Evolutionary conservation across 2,888 invertebrate species (phyloP), one percentile per base, ranked within the genome.

Genomic region (Nomada fabriciana): DNA sequence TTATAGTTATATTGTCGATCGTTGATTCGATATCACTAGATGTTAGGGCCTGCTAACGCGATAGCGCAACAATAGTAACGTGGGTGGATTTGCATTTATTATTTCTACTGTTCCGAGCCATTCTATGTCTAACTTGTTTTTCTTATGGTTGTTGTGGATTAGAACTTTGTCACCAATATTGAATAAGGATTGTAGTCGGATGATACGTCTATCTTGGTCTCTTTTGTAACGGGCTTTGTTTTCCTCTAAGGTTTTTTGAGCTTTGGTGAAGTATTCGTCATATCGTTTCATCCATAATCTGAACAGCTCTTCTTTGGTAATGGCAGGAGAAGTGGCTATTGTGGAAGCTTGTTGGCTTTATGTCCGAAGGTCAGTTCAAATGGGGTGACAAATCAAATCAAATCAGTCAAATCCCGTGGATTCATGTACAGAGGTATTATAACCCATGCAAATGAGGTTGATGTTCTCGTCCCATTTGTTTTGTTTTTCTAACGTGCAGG

Each of bases 381-480:
- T 13, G 43, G 13, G 1, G 43, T 43, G 43, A n/a, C n/a, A n/a
- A n/a, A n/a, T n/a, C n/a, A n/a, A n/a, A n/a, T n/a, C n/a, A n/a
- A n/a, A n/a, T n/a, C n/a, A n/a, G n/a, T n/a, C n/a, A n/a, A 11
- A 5, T 11, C 43, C 43, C 0, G 43, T 43, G 10, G 43, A 0
- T 43, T 43, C 13, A 43, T 43, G 43, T 13, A 43, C 23, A 5
- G 68, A n/a, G 20, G 68, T 68, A 10, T 68, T 57, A 15, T 20
- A 68, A 1, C 68, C 57, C 55, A 68, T 57, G 15, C 55, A 36
- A 18, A 68, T 23, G 23, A 63, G 57, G 13, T 55, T 15, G 2
- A 68, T 5, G 23, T 65, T 57, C 20, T 68, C 68, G 18, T 68
- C 43, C 68, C 43, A 68, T 15, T 68, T 57, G 7, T 68, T 57